A percentile compares a stretch with the other conserved stretches of the same genome.
Evolutionary conservation across 2,113 vertebrate genomes (phyloP).

Genomic region (Chlorodrepanis virens): DNA sequence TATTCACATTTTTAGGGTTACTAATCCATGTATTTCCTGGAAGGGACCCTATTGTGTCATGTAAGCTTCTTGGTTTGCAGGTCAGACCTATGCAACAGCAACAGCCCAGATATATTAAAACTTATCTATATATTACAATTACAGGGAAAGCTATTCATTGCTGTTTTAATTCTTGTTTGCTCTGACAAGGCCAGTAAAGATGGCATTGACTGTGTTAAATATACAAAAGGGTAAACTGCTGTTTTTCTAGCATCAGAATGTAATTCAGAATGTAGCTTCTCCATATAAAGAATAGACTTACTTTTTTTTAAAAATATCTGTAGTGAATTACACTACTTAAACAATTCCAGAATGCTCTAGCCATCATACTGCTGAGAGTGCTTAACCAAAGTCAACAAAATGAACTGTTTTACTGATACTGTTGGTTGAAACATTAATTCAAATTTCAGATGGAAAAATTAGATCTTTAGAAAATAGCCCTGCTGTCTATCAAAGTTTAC

Average conservation of each 20-base stretch:
- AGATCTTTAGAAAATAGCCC: slow-evolving; percentile 38
- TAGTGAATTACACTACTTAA: slow-evolving; percentile 45
- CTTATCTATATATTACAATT: neutral
- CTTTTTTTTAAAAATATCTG: neutral
- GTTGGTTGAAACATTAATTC: slow-evolving; percentile 65
- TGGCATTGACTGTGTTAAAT: neutral
- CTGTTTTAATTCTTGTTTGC: neutral
- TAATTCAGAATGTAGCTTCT: neutral
- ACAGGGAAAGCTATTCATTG: neutral
- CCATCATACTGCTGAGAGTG: slow-evolving; percentile 18
- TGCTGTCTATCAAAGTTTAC: neutral
- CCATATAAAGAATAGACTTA: neutral
- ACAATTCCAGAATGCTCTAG: neutral
- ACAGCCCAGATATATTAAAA: neutral
- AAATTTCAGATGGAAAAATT: slow-evolving; percentile 56
- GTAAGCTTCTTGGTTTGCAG: neutral
- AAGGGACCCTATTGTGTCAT: neutral
- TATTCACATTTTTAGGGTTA: neutral
- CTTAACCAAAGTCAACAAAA: slow-evolving; percentile 62
- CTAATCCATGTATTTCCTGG: neutral
- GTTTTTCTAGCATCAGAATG: slow-evolving; percentile 18
- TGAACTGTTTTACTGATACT: neutral
- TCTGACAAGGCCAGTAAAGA: neutral
- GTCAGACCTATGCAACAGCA: neutral
- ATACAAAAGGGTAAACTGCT: neutral